Percentiles rank a stretch among this genome's conserved stretches.
These are phyloP conservation scores for Tylochromis polylepis DNA, from an alignment of 2,113 vertebrate species.

Conservation along the genomic window DNA sequence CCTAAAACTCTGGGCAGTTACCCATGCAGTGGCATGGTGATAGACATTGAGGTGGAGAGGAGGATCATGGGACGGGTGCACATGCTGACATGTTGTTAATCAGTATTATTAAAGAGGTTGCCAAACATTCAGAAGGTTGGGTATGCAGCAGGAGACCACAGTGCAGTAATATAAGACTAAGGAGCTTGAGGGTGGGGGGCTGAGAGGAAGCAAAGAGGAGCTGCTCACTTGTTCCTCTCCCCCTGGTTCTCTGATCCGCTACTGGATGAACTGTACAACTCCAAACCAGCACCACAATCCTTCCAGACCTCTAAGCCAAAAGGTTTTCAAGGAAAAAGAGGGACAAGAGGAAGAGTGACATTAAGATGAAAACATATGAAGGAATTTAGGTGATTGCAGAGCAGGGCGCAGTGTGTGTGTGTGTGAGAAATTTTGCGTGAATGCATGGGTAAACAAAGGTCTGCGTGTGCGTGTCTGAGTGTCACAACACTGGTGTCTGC, in stretches of 20 bases:
- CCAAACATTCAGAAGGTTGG: neutral
- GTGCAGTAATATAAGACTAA: neutral
- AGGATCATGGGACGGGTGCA: neutral
- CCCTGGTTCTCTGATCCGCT: constrained; percentile 58
- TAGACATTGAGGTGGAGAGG: neutral
- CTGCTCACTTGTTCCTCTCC: neutral
- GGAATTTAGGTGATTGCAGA: constrained; percentile 32
- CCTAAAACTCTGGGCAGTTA: neutral
- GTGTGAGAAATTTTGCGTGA: neutral
- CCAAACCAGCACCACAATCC: constrained; percentile 21
- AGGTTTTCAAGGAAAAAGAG: constrained; percentile 16
- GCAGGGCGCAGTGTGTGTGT: neutral
- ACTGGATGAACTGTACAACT: constrained; percentile 1
- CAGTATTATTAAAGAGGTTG: constrained; percentile 41
- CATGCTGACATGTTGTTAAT: constrained; percentile 6
- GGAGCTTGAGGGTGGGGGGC: neutral
- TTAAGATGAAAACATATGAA: constrained; percentile 58
- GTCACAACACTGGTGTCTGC: constrained; percentile 63
- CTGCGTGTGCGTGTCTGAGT: constrained; percentile 6
- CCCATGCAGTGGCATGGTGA: neutral
- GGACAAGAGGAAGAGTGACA: constrained; percentile 7
- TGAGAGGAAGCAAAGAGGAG: neutral
- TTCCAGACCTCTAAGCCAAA: constrained; percentile 46
- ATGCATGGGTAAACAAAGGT: neutral
- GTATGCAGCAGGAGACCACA: constrained; percentile 16